These are phyloP conservation scores for Rhyacophila brunnea DNA, from an alignment of 1,140 invertebrate genomes.

Conservation along the genomic window DNA sequence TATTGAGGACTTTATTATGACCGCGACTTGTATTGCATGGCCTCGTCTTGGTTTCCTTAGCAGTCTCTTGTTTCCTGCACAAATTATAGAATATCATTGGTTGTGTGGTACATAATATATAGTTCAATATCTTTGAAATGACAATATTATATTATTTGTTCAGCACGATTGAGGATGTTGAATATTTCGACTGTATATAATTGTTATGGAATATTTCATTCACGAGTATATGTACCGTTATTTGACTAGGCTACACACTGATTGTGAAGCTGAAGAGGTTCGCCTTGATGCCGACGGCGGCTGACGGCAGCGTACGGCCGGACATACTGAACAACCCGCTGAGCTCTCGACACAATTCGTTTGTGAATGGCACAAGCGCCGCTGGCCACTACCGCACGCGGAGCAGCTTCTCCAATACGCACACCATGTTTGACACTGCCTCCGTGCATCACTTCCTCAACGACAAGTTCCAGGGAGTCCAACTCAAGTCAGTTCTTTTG, in stretches of 20 bases:
- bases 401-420: not conserved
- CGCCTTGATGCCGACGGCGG: constrained; percentile 20
- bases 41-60: too few relatives aligned
- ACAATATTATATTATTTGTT: too few relatives aligned
- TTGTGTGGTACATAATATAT: too few relatives aligned
- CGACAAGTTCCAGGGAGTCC: constrained; percentile 45
- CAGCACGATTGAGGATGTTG: too few relatives aligned
- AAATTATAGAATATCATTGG: too few relatives aligned
- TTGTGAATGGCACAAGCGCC: not conserved
- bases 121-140: too few relatives aligned
- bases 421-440: constrained; percentile 22
- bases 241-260: constrained; percentile 41
- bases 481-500: constrained; percentile 46
- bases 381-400: not conserved
- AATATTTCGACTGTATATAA: too few relatives aligned
- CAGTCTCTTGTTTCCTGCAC: too few relatives aligned
- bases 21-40: too few relatives aligned
- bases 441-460: constrained; percentile 46
- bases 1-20: too few relatives aligned
- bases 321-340: constrained; percentile 28
- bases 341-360: not conserved
- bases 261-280: constrained; percentile 44
- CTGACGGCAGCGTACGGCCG: constrained; percentile 12
- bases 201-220: not conserved
- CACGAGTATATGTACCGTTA: not conserved